phyloP scores from a whole-genome alignment of 1,140 invertebrate species.

The Daktulosphaira vitifoliae region DNA sequence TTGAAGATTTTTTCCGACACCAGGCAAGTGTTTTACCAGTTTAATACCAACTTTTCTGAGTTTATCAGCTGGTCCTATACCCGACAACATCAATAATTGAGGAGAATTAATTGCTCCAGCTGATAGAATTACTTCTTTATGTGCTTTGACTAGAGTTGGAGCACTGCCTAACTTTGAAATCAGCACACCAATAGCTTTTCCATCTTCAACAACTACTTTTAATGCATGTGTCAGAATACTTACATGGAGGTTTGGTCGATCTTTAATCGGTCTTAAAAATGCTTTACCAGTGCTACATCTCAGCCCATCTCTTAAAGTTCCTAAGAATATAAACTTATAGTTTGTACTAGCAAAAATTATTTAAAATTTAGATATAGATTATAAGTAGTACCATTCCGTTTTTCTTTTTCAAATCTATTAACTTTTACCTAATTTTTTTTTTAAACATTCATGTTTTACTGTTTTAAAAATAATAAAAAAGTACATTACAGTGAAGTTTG shows the following conservation, averaged over 20 bases:
- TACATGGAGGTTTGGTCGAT: slow-evolving; percentile 64
- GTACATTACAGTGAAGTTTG: too few relatives aligned
- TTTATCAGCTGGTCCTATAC: slow-evolving; percentile 59
- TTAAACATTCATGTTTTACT: too few relatives aligned
- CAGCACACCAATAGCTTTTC: slow-evolving; percentile 52
- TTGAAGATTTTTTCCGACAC: slow-evolving; percentile 72
- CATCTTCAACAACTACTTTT: slow-evolving; percentile 47
- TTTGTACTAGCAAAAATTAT: background rate
- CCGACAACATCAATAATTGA: slow-evolving; percentile 70
- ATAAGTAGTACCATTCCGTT: background rate
- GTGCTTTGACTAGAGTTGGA: slow-evolving; percentile 41
- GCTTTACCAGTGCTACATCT: slow-evolving; percentile 54
- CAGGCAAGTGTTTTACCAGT: slow-evolving; percentile 51
- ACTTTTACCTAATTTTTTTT: background rate
- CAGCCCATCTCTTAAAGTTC: slow-evolving; percentile 66
- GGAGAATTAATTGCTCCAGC: slow-evolving; percentile 64
- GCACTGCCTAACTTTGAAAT: slow-evolving; percentile 48
- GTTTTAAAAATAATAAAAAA: too few relatives aligned
- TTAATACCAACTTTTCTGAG: slow-evolving; percentile 49
- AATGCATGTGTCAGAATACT: slow-evolving; percentile 50
- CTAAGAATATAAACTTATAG: slow-evolving; percentile 41
- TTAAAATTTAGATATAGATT: too few relatives aligned
- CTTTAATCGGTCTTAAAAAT: slow-evolving; percentile 64
- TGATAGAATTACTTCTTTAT: slow-evolving; percentile 61
- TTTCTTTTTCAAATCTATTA: background rate